Percentiles rank a stretch among this genome's conserved stretches.
These are phyloP conservation scores for Heliconius congener DNA, from an alignment of 1,140 invertebrate genomes.

Conservation along the genomic window DNA sequence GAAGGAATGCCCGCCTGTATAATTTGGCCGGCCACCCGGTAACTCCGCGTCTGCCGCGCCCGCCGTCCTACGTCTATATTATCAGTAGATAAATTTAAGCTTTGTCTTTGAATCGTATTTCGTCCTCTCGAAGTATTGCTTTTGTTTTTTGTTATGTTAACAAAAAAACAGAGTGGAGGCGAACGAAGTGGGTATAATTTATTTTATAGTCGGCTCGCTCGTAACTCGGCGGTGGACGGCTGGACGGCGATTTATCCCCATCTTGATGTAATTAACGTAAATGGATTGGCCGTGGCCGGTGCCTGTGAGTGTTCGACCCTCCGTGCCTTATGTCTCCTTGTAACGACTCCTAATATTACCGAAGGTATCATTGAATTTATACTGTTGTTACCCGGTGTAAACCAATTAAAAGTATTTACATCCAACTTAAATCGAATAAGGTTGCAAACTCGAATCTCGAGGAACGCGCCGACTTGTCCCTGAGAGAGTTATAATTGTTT, in stretches of 20 bases:
- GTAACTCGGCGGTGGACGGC: conserved; percentile 79
- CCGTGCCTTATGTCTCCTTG: conserved; percentile 26
- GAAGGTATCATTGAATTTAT: conserved; percentile 18
- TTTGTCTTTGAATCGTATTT: conserved; percentile 81
- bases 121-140: conserved; percentile 76
- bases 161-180: conserved; percentile 73
- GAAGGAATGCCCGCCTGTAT: conserved; percentile 76
- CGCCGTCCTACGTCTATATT: conserved; percentile 79
- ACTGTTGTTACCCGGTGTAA: conserved; percentile 46
- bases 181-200: conserved; percentile 68
- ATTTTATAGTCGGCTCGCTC: conserved; percentile 80
- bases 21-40: conserved; percentile 78
- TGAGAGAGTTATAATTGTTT: conserved; percentile 80
- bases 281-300: conserved; percentile 74
- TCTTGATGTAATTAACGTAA: conserved; percentile 80
- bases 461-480: conserved; percentile 69
- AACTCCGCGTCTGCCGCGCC: conserved; percentile 68
- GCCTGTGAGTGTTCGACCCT: conserved; percentile 56
- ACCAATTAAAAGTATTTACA: conserved; percentile 66
- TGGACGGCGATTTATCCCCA: conserved; percentile 81
- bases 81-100: conserved; percentile 81
- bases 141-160: conserved; percentile 74
- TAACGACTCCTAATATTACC: conserved; percentile 48
- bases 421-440: conserved; percentile 65
- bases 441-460: conserved; percentile 65